Evolutionary conservation across 2,888 invertebrate species (phyloP).

Genomic region (Heliothis peltigera): DNA sequence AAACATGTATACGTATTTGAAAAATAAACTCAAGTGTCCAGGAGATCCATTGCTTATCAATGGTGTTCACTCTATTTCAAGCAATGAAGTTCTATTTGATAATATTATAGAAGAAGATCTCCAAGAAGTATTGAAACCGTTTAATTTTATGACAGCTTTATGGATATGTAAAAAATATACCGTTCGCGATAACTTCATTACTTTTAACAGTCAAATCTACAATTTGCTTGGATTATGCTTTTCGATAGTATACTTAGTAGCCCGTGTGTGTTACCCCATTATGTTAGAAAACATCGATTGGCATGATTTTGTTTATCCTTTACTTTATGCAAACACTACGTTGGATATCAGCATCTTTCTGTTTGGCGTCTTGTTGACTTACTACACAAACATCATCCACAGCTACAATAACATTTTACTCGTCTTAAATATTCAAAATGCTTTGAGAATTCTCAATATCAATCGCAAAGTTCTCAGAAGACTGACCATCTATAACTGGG

Average conservation of each 20-base stretch:
- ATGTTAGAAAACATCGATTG: not conserved
- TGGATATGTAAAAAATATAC: slow-evolving; percentile 3
- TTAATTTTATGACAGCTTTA: slow-evolving; percentile 2
- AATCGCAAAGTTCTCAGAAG: slow-evolving; percentile 2
- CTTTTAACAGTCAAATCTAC: not conserved
- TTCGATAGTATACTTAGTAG: not conserved
- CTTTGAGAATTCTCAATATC: not conserved
- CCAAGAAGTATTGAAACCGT: not conserved
- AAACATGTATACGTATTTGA: not conserved
- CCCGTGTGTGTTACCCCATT: not conserved
- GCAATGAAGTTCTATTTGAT: not conserved
- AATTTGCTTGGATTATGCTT: not conserved
- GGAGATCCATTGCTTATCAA: not conserved
- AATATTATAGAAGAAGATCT: slow-evolving; percentile 7
- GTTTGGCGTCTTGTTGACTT: not conserved
- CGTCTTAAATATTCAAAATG: not conserved
- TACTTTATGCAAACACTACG: not conserved
- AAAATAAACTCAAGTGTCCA: not conserved
- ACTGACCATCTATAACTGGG: not conserved
- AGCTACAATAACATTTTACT: not conserved
- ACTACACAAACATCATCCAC: not conserved
- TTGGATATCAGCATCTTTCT: not conserved
- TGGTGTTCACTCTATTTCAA: not conserved
- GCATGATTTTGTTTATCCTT: not conserved
- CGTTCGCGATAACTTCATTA: not conserved